phyloP scores from a whole-genome alignment of 2,113 vertebrate genomes.

The Sebastes fasciatus region DNA sequence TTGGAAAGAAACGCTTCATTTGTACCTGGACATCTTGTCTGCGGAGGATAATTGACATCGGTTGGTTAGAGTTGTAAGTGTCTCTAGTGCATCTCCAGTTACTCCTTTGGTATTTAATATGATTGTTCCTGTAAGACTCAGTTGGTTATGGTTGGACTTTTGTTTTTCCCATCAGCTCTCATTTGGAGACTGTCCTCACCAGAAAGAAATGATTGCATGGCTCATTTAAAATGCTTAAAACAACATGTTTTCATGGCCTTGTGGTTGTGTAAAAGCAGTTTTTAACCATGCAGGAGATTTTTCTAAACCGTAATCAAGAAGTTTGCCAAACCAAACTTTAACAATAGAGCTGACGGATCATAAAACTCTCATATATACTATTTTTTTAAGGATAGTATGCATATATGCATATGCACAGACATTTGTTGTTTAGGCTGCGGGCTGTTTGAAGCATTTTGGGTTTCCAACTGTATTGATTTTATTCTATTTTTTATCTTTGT shows the following conservation, averaged over 20 bases:
- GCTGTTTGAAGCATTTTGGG: not conserved
- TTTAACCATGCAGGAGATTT: not conserved
- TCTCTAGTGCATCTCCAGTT: not conserved
- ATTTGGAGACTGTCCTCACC: conserved; percentile 1
- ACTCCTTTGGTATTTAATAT: no score
- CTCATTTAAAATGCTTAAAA: not conserved
- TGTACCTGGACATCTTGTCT: not conserved
- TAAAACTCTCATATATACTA: not conserved
- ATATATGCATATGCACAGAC: not conserved
- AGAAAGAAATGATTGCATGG: not conserved
- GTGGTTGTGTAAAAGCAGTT: not conserved
- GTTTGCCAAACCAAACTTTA: not conserved
- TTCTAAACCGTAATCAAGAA: not conserved
- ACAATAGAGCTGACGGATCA: not conserved
- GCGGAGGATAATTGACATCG: not conserved
- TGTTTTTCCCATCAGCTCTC: not conserved
- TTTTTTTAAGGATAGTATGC: not conserved
- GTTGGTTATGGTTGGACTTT: no score
- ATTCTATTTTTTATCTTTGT: not conserved
- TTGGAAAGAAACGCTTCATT: not conserved
- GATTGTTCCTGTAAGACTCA: no score
- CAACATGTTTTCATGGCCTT: not conserved
- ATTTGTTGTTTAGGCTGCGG: not conserved
- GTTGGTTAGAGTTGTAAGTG: not conserved
- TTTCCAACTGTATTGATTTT: not conserved